These are phyloP conservation scores for Semotilus atromaculatus DNA, from an alignment of 2,797 vertebrate species.

Conservation along the genomic window DNA sequence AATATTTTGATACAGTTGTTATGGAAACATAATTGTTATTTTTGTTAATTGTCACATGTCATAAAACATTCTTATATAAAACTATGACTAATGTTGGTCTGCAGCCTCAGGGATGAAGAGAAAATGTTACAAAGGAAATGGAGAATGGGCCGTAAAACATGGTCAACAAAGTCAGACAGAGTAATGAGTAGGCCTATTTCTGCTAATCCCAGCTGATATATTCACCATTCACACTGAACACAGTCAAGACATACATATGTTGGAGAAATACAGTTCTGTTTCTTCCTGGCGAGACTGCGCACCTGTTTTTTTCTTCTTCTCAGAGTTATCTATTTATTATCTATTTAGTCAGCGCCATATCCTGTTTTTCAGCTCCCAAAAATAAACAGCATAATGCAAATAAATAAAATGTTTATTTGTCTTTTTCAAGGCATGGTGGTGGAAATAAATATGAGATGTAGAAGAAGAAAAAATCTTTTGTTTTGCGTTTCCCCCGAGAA, in stretches of 20 bases:
- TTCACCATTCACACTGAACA: not conserved
- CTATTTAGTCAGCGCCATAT: too few species aligned
- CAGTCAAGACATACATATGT: not conserved
- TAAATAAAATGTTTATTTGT: not conserved
- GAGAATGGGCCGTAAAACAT: not conserved
- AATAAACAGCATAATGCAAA: not conserved
- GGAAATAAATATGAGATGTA: too few species aligned
- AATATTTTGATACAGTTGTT: not conserved
- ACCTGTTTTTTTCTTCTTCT: too few species aligned
- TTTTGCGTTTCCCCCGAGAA: too few species aligned
- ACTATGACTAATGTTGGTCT: constrained; percentile 14
- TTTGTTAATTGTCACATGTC: constrained; percentile 4
- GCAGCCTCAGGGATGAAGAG: constrained; percentile 5
- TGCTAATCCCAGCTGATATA: not conserved
- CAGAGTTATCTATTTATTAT: too few species aligned
- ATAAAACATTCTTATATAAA: constrained; percentile 11
- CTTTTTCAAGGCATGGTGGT: not conserved
- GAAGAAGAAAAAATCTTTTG: too few species aligned
- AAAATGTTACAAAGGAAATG: not conserved
- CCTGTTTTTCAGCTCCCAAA: not conserved
- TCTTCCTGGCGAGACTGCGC: not conserved
- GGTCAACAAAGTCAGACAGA: not conserved
- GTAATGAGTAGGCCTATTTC: constrained; percentile 7
- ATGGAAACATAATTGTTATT: constrained; percentile 25
- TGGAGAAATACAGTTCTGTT: not conserved